Evolutionary conservation across 2,113 vertebrate species (phyloP), one percentile per base, ranked within the genome.

Genomic region (Lepus timidus): DNA sequence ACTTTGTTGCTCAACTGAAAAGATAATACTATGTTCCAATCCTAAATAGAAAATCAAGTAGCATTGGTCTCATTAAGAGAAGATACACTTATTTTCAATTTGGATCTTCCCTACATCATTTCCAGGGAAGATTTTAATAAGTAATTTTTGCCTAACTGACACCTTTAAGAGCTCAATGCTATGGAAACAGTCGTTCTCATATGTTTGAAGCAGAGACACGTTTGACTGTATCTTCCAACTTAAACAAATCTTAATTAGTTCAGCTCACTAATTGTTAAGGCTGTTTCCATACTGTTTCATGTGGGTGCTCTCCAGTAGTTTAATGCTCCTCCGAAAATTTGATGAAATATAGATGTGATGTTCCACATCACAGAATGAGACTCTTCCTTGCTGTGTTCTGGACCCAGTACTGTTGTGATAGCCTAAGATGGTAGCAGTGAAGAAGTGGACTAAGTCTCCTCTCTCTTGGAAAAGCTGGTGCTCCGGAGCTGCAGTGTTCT

Each of bases 51-150:
- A 52, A 67, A 52, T 3, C 20, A 58, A 25, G 13, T 17, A 49
- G 12, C 49, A 1, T 73, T 78, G 17, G 39, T 39, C 11, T 89
- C 55, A 49, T 0, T 74, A 27, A 85, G 88, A 95, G 55, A n/a
- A 70, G 11, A 27, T 49, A 62, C 29, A 25, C 44, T 78, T 0
- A 1, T 85, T 67, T 95, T 68, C 14, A 88, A 10, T 25, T 49
- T 74, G 6, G 2, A 61, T 29, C 95, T 51, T 85, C 23, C 23
- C 33, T 89, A 55, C 33, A 58, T 55, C 13, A 61, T 22, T 85
- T 76, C 52, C 55, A 67, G 20, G 44, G 25, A 70, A 76, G 67
- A 68, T 33, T 83, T 91, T 81, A 31, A 86, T 79, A 83, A 90
- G 49, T 62, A 27, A 36, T 22, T 81, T 88, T 62, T 78, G 49